Conservation (phyloP, 2,888 invertebrate genomes). For the Leptopilina syphax region DNA sequence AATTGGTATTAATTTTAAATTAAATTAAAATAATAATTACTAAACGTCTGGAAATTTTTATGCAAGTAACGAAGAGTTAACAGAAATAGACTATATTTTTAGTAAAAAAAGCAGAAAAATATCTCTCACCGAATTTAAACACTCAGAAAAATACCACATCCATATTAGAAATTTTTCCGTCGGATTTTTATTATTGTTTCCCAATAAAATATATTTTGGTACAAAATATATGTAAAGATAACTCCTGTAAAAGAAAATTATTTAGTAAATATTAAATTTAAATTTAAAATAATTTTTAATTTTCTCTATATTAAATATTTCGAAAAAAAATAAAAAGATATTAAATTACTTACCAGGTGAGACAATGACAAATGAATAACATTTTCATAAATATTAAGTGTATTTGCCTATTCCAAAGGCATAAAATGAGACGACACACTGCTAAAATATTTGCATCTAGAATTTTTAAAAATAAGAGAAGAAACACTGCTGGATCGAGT, state of each 20-base stretch:
- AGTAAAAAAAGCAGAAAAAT: too few relatives aligned
- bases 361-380: constrained; percentile 61
- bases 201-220: constrained; percentile 62
- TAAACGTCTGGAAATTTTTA: too few relatives aligned
- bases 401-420: constrained; percentile 56
- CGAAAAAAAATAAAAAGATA: too few relatives aligned
- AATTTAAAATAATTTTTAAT: not conserved
- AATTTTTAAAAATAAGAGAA: constrained; percentile 46
- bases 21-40: too few relatives aligned
- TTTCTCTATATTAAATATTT: not conserved
- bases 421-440: constrained; percentile 59
- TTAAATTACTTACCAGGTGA: constrained; percentile 62
- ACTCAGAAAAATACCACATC: constrained; percentile 66
- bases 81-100: too few relatives aligned
- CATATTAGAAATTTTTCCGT: constrained; percentile 59
- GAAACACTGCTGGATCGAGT: constrained; percentile 45
- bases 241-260: constrained; percentile 58
- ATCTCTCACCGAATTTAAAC: constrained; percentile 64
- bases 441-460: constrained; percentile 47
- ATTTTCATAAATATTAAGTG: constrained; percentile 59
- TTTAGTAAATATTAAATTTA: not conserved
- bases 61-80: too few relatives aligned
- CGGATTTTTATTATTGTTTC: constrained; percentile 55
- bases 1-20: too few relatives aligned
- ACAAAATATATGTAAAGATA: constrained; percentile 64